phyloP scores from a whole-genome alignment of 2,888 invertebrate species.

The Nebria brevicollis region DNA sequence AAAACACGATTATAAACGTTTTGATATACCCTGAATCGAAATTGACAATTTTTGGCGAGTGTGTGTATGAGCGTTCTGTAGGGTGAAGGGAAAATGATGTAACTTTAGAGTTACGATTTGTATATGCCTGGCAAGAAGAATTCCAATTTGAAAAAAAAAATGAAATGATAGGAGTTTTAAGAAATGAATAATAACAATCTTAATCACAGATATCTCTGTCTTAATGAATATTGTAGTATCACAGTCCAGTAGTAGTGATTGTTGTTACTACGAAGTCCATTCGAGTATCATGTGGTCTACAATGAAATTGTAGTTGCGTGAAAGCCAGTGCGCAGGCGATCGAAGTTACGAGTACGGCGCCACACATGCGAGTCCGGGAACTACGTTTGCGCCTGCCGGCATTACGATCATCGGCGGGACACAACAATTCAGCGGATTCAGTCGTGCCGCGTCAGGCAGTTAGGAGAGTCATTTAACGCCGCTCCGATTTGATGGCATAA shows the following conservation, averaged over 20 bases:
- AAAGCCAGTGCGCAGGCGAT: conserved; percentile 64
- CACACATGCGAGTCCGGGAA: conserved; percentile 19
- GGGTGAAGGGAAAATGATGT: too few relatives aligned
- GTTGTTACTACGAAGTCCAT: not conserved
- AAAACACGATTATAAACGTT: too few relatives aligned
- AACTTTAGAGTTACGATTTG: too few relatives aligned
- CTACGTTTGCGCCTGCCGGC: conserved; percentile 42
- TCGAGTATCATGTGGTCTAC: conserved; percentile 32
- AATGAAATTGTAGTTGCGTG: conserved; percentile 58
- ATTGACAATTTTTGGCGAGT: too few relatives aligned
- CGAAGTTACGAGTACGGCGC: conserved; percentile 59
- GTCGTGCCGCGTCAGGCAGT: conserved; percentile 59
- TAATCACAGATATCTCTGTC: conserved; percentile 23
- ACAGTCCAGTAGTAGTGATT: conserved; percentile 18
- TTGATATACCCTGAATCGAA: too few relatives aligned
- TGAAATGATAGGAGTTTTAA: conserved; percentile 46
- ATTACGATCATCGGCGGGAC: conserved; percentile 48
- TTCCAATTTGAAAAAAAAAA: not conserved
- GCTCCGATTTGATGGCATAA: conserved; percentile 32
- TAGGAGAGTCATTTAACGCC: conserved; percentile 24
- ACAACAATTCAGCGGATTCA: conserved; percentile 54
- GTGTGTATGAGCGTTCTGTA: too few relatives aligned
- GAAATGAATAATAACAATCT: conserved; percentile 48
- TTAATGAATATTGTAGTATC: conserved; percentile 38
- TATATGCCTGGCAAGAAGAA: not conserved